Conservation (phyloP, 1,140 invertebrate genomes). For the Drosophila saltans region DNA sequence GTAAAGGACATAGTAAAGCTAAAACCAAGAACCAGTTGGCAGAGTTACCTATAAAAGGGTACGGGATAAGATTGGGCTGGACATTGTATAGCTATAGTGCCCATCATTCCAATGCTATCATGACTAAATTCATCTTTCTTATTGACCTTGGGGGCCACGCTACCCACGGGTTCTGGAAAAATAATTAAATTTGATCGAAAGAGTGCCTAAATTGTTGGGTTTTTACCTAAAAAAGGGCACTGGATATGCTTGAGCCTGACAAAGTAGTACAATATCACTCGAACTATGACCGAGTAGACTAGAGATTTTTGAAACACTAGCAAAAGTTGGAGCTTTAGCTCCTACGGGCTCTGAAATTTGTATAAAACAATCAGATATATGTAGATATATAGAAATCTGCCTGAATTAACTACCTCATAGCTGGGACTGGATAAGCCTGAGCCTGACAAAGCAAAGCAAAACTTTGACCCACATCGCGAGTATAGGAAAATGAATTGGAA, state of each 20-base stretch:
- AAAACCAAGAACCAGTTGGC: conserved; percentile 61
- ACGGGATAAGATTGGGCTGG: conserved; percentile 88
- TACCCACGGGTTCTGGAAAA: conserved; percentile 84
- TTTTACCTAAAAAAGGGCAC: conserved; percentile 85
- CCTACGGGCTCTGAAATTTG: conserved; percentile 87
- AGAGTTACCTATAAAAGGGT: conserved; percentile 86
- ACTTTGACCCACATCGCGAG: conserved; percentile 79
- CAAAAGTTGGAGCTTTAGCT: conserved; percentile 88
- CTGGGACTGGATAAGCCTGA: conserved; percentile 87
- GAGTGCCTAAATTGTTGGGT: conserved; percentile 86
- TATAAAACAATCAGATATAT: background rate
- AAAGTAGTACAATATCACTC: conserved; percentile 86
- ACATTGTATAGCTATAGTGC: conserved; percentile 85
- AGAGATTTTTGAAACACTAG: conserved; percentile 86
- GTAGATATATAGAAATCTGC: conserved; percentile 48
- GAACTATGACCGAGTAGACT: conserved; percentile 83
- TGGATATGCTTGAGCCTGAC: conserved; percentile 90
- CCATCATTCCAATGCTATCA: conserved; percentile 55
- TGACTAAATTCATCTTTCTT: conserved; percentile 85
- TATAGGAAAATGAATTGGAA: conserved; percentile 54
- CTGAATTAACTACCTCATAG: conserved; percentile 51
- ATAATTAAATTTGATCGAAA: background rate
- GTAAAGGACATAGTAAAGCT: background rate
- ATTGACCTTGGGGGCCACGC: conserved; percentile 87
- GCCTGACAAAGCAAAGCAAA: conserved; percentile 92